Conservation (phyloP, 2,888 invertebrate genomes). For the Suillia variegata region DNA sequence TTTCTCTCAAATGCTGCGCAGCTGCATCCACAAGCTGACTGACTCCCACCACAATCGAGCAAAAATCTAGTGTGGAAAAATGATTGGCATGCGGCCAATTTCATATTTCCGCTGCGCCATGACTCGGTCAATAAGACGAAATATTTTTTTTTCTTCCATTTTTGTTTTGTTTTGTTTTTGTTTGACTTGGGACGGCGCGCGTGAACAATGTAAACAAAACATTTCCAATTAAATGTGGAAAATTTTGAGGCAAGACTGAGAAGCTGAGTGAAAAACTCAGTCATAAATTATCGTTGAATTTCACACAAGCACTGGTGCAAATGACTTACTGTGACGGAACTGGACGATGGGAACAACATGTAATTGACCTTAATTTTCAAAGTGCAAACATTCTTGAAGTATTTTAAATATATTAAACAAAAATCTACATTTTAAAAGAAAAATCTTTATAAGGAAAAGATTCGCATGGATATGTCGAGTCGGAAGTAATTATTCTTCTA, state of each 20-base stretch:
- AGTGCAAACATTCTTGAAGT: neutral
- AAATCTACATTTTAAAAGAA: too few species aligned
- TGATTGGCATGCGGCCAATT: neutral
- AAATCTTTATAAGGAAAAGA: too few species aligned
- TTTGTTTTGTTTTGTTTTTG: constrained; percentile 4
- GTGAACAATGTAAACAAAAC: neutral
- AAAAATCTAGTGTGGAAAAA: too few species aligned
- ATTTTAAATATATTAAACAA: neutral
- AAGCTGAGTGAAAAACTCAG: neutral
- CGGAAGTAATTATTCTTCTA: too few species aligned
- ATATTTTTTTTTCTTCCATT: constrained; percentile 18
- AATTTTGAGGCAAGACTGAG: neutral
- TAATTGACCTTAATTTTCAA: constrained; percentile 3
- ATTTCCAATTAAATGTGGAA: neutral
- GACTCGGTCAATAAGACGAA: constrained; percentile 34
- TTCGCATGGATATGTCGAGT: too few species aligned
- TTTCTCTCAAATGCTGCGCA: neutral
- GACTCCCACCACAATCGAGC: too few species aligned
- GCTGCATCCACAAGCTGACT: neutral
- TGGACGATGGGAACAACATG: neutral
- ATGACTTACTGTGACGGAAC: neutral
- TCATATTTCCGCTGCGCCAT: constrained; percentile 31
- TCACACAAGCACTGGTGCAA: neutral
- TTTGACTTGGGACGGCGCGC: neutral
- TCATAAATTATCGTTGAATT: neutral